Conservation (phyloP, 2,113 vertebrate genomes). For the Mungos mungo region DNA sequence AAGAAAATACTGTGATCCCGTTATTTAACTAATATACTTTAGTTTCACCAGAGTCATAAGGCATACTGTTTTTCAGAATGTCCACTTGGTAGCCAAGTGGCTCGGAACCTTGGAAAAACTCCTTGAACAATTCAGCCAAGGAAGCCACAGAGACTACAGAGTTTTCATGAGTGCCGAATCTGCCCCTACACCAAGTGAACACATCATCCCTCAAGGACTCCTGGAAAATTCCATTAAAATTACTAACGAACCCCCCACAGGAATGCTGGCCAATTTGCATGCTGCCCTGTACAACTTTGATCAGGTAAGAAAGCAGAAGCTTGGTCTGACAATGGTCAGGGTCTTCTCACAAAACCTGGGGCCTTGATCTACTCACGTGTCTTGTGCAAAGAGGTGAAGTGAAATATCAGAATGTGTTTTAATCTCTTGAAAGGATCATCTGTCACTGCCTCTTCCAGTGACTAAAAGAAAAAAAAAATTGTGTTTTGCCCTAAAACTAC, state of each 20-base stretch:
- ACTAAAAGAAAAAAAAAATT: neutral
- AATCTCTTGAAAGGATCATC: neutral
- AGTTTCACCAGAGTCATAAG: neutral
- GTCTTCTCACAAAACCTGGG: neutral
- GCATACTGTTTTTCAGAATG: conserved; percentile 82
- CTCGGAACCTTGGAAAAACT: conserved; percentile 87
- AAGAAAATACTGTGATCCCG: neutral
- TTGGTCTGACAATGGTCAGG: neutral
- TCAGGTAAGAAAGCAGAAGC: conserved; percentile 81
- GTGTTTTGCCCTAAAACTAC: neutral
- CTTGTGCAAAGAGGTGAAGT: neutral
- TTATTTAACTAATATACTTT: neutral
- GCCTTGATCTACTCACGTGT: neutral
- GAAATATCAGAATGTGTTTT: neutral
- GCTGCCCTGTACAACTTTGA: conserved; percentile 87
- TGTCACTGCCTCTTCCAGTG: neutral
- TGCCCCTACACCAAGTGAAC: conserved; percentile 82
- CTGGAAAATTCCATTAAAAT: conserved; percentile 91
- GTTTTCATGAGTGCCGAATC: conserved; percentile 90
- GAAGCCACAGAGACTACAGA: conserved; percentile 84
- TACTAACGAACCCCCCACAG: conserved; percentile 87
- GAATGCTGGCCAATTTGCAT: conserved; percentile 88
- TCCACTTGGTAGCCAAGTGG: conserved; percentile 88
- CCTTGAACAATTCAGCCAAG: conserved; percentile 80
- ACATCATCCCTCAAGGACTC: conserved; percentile 87